A percentile compares a stretch with the other conserved stretches of the same genome.
Evolutionary conservation across 1,140 invertebrate species (phyloP).

Genomic region (Heliconius hermathena): DNA sequence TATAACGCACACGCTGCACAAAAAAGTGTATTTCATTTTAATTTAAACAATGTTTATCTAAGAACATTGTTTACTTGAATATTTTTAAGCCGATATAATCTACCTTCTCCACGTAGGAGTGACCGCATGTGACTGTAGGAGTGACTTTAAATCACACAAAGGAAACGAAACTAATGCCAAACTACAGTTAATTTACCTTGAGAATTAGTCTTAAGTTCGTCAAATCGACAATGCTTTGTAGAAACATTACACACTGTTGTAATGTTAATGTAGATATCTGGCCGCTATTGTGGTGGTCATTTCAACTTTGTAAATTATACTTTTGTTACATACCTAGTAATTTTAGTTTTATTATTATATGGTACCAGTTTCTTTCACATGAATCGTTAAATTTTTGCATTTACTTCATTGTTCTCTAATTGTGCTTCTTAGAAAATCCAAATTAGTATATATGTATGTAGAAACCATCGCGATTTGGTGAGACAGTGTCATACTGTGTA

Average conservation of each 20-base stretch:
- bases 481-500: no score
- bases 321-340: constrained; percentile 6
- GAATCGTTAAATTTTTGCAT: background rate
- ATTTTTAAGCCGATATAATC: no score
- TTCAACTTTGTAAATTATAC: constrained; percentile 31
- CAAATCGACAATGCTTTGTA: constrained; percentile 22
- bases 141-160: background rate
- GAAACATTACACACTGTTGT: constrained; percentile 21
- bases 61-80: no score
- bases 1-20: no score
- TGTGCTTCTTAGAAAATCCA: no score
- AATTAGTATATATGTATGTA: no score
- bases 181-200: constrained; percentile 33
- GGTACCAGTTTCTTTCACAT: background rate
- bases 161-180: constrained; percentile 29
- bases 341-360: constrained; percentile 15
- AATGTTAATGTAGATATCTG: constrained; percentile 22
- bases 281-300: constrained; percentile 3
- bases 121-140: no score
- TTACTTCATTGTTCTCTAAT: background rate
- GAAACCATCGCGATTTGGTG: no score
- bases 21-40: no score
- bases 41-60: no score
- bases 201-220: constrained; percentile 28
- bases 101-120: no score